Percentiles rank a stretch among this genome's conserved stretches.
Conservation (phyloP, 1,140 invertebrate genomes). For the Dreissena polymorpha region DNA sequence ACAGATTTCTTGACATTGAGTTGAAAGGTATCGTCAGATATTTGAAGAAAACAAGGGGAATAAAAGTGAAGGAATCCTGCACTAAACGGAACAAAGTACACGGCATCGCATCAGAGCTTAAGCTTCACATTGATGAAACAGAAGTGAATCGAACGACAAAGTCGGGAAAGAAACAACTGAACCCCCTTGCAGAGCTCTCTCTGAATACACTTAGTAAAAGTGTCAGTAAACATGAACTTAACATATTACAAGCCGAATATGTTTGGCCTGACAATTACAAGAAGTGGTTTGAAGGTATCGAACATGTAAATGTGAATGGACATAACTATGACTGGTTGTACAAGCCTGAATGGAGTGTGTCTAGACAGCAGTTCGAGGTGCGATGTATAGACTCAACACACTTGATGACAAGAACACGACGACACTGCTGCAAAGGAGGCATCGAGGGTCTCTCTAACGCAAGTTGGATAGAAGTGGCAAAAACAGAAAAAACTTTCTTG, state of each 20-base stretch:
- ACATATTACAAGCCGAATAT: not conserved
- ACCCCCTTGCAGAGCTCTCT: too few relatives aligned
- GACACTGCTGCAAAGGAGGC: slow-evolving; percentile 21
- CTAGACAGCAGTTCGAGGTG: not conserved
- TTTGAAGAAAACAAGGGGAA: too few relatives aligned
- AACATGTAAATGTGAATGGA: not conserved
- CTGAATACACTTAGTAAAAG: too few relatives aligned
- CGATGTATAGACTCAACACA: slow-evolving; percentile 35
- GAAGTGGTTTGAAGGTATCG: not conserved
- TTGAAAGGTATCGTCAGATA: too few relatives aligned
- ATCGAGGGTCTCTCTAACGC: not conserved
- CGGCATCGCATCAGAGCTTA: too few relatives aligned
- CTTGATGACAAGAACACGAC: not conserved
- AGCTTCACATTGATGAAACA: too few relatives aligned
- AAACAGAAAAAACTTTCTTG: slow-evolving; percentile 1
- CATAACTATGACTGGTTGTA: slow-evolving; percentile 3
- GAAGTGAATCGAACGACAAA: too few relatives aligned
- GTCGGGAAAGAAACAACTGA: too few relatives aligned
- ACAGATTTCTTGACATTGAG: too few relatives aligned
- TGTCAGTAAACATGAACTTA: slow-evolving; percentile 12
- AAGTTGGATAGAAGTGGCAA: slow-evolving; percentile 10
- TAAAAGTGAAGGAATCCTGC: too few relatives aligned
- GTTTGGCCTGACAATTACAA: not conserved
- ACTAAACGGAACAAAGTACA: too few relatives aligned
- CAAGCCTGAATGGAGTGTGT: slow-evolving; percentile 18